These are phyloP conservation scores for Hetaerina titia DNA, from an alignment of 2,888 invertebrate genomes.

Conservation along the genomic window DNA sequence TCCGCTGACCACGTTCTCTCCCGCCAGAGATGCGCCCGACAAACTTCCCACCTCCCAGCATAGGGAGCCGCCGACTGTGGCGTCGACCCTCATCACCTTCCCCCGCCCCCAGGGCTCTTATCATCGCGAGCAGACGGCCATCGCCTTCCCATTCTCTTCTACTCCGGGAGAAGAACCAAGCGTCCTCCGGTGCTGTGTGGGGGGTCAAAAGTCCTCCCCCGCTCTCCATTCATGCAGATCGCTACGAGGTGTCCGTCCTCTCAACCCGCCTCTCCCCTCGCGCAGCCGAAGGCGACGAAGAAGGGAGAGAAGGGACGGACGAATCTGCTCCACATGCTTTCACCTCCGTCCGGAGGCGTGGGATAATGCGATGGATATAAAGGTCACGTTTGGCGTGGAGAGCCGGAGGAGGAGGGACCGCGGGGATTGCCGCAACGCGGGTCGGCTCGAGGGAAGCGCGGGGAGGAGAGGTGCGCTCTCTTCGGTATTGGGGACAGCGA, in stretches of 20 bases:
- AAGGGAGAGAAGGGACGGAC: background rate
- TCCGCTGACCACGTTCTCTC: too few relatives aligned
- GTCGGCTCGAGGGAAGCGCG: background rate
- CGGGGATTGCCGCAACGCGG: background rate
- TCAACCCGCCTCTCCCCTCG: background rate
- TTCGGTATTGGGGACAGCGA: slow-evolving; percentile 33
- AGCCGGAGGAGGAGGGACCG: background rate
- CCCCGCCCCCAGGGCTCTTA: too few relatives aligned
- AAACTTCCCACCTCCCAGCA: too few relatives aligned
- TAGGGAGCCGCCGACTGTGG: too few relatives aligned
- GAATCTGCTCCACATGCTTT: slow-evolving; percentile 21
- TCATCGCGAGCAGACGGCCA: too few relatives aligned
- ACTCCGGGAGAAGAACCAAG: too few relatives aligned
- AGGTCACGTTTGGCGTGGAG: slow-evolving; percentile 14
- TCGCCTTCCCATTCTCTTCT: too few relatives aligned
- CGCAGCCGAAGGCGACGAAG: background rate
- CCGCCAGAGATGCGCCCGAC: too few relatives aligned
- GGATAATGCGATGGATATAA: background rate
- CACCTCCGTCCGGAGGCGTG: background rate
- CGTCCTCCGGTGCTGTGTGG: too few relatives aligned
- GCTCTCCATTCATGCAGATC: too few relatives aligned
- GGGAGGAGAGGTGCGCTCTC: slow-evolving; percentile 8
- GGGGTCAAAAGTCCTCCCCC: too few relatives aligned
- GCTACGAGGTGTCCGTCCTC: background rate
- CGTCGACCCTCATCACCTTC: too few relatives aligned